These are phyloP conservation scores for Hydropsyche betteni DNA, from an alignment of 2,888 invertebrate genomes.

Conservation along the genomic window DNA sequence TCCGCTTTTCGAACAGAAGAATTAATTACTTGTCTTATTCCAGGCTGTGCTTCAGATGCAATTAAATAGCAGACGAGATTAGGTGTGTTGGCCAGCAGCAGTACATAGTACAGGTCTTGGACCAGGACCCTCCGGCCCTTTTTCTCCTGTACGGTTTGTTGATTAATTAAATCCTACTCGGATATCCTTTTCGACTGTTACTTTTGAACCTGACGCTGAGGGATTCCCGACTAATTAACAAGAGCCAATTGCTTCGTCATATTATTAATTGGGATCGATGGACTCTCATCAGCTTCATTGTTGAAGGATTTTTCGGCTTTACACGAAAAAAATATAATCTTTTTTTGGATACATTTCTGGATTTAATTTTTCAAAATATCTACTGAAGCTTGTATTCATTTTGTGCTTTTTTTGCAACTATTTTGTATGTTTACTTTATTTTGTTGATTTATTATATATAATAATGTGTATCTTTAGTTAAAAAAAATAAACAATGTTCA, in stretches of 20 bases:
- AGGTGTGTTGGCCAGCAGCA: not conserved
- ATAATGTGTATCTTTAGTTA: no score
- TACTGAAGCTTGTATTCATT: no score
- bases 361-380: no score
- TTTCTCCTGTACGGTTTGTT: slow-evolving; percentile 20
- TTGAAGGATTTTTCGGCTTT: no score
- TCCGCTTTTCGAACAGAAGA: not conserved
- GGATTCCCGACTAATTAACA: not conserved
- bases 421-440: no score
- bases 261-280: slow-evolving; percentile 5
- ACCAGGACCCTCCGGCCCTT: not conserved
- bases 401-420: no score
- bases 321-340: no score
- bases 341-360: no score
- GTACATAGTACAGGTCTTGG: not conserved
- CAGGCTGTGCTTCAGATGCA: slow-evolving; percentile 10
- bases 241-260: slow-evolving; percentile 10
- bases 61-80: slow-evolving; percentile 18
- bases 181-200: slow-evolving; percentile 20
- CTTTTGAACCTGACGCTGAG: slow-evolving; percentile 25
- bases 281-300: no score
- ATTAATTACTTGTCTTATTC: slow-evolving; percentile 29
- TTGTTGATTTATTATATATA: no score
- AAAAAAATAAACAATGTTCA: no score
- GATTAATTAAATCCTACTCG: slow-evolving; percentile 23